Base-by-base conservation (phyloP, 2,888 invertebrate genomes). In the Drosophila niveifrons region DNA sequence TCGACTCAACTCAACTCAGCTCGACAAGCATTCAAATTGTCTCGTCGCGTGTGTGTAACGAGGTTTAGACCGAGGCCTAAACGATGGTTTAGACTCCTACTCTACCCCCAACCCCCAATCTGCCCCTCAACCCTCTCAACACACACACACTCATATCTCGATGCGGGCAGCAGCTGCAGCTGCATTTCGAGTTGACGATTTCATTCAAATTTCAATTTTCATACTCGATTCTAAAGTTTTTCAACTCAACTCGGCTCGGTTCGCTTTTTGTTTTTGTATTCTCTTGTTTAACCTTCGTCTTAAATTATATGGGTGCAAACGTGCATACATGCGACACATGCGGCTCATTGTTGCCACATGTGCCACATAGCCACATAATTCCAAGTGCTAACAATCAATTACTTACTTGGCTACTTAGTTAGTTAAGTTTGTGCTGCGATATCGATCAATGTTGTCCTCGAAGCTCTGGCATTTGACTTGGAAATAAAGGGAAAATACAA, bases 1-100 rank as follows among this genome's bases (percentile, higher is more conserved):
- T 23, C 23, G 6, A 1, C 23, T 39, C 34, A 23, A 23, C 31
- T 23, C 23, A 23, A 1, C 23, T 23, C 23, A 23, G 23, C 9
- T 50, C 55, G 51, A 18, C 15, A 56, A 34, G 52, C 57, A 36
- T 56, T 61, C 48, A 36, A 59, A 77, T 77, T 78, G 53, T 71
- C 15, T 75, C 55, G 51, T 80, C 78, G 84, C 81, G 87, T 82
- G 84, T 75, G 29, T 78, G 55, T 80, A 81, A 82, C 80, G 68
- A 83, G 80, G 72, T 58, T 64, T 56, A 67, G 46, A 66, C 56
- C 56, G 65, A 66, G 69, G 84, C 78, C 69, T 75, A 83, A 87
- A 87, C 71, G 87, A 55, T 59, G 66, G 29, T 73, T 73, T 71
- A 57, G 44, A 36, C 43, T 13, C 52, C 10, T 23, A 17, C 3